Evolutionary conservation across 2,888 invertebrate genomes (phyloP).

Genomic region (Cosmopolites sordidus): DNA sequence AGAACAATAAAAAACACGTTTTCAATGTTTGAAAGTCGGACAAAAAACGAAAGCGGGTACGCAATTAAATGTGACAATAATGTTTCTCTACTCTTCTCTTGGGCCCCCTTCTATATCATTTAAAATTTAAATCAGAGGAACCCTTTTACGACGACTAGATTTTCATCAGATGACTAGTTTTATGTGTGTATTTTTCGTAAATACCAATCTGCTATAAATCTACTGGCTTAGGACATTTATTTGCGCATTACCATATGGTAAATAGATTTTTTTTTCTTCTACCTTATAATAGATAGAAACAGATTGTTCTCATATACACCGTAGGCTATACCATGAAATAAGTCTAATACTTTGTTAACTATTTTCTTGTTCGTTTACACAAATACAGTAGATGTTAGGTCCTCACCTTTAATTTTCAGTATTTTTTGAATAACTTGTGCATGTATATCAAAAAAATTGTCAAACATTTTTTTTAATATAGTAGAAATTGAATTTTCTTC

Average conservation of each 20-base stretch:
- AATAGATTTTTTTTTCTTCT: conserved; percentile 24
- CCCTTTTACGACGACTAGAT: conserved; percentile 24
- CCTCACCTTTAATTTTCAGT: no score
- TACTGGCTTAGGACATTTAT: conserved; percentile 23
- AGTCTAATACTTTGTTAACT: no score
- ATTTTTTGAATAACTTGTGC: no score
- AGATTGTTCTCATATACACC: neutral
- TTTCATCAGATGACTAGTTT: conserved; percentile 26
- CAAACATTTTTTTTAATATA: no score
- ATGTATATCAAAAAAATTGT: no score
- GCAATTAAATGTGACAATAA: neutral
- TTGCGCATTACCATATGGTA: conserved; percentile 28
- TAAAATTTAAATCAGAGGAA: conserved; percentile 16
- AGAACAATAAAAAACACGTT: no score
- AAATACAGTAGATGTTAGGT: no score
- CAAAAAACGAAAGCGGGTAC: neutral
- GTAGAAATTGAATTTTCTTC: no score
- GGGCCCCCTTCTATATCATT: conserved; percentile 5
- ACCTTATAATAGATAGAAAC: conserved; percentile 1
- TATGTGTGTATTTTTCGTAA: conserved; percentile 26
- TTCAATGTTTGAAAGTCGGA: no score
- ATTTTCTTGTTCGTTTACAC: no score
- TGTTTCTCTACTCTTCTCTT: neutral
- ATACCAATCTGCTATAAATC: conserved; percentile 29
- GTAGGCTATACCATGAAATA: no score